phyloP scores from a whole-genome alignment of 2,113 vertebrate genomes.

The Aspiorhynchus laticeps region DNA sequence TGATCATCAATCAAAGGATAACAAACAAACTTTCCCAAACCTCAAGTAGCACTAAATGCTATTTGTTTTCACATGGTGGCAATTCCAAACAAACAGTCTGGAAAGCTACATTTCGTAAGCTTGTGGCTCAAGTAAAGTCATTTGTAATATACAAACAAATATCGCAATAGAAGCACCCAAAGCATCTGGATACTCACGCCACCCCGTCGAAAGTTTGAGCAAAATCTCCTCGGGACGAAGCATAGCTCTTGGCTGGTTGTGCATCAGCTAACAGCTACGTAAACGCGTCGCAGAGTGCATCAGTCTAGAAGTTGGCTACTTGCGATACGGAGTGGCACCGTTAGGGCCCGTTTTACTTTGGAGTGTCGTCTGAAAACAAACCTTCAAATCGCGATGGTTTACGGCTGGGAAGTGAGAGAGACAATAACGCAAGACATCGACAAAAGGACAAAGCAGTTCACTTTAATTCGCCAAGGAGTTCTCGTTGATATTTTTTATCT shows the following conservation, averaged over 20 bases:
- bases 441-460: conserved; percentile 72
- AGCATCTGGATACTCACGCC: conserved; percentile 1
- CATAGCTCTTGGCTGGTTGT: not conserved
- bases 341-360: not conserved
- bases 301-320: conserved; percentile 7
- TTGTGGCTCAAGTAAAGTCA: conserved; percentile 31
- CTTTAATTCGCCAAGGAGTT: conserved; percentile 72
- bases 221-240: not conserved
- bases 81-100: conserved; percentile 9
- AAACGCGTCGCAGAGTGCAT: not conserved
- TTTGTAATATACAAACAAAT: conserved; percentile 24
- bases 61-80: not conserved
- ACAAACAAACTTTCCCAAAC: not conserved
- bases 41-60: conserved; percentile 9
- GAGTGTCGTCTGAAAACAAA: not conserved
- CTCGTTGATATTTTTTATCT: conserved; percentile 69
- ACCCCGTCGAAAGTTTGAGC: not conserved
- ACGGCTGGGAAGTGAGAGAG: conserved; percentile 60
- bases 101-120: conserved; percentile 51
- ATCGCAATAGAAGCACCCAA: not conserved
- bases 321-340: not conserved
- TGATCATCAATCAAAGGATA: not conserved
- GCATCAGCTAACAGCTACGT: conserved; percentile 1
- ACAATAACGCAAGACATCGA: conserved; percentile 77
- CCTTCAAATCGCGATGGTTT: not conserved